phyloP scores from a whole-genome alignment of 1,140 invertebrate genomes.

The Delia radicum region DNA sequence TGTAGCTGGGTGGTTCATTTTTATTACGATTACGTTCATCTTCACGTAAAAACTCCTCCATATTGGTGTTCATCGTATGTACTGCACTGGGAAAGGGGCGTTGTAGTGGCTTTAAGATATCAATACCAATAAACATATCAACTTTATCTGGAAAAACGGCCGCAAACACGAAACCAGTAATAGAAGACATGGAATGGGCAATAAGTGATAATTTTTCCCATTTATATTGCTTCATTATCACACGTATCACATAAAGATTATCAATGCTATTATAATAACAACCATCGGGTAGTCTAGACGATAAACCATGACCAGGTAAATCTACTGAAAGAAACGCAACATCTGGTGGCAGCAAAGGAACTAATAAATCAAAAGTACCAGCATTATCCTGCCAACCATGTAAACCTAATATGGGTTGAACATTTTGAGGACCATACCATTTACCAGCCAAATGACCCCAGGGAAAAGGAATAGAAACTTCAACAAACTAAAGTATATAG shows the following conservation, averaged over 20 bases:
- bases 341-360: conserved; percentile 63
- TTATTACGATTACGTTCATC: conserved; percentile 56
- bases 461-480: conserved; percentile 74
- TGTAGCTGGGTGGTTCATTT: conserved; percentile 63
- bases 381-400: conserved; percentile 81
- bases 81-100: conserved; percentile 39
- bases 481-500: conserved; percentile 57
- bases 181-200: conserved; percentile 69
- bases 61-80: conserved; percentile 46
- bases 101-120: conserved; percentile 63
- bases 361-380: conserved; percentile 69
- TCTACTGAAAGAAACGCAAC: conserved; percentile 69
- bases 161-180: conserved; percentile 62
- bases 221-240: conserved; percentile 66
- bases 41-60: conserved; percentile 59
- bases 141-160: conserved; percentile 63
- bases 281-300: conserved; percentile 66
- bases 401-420: conserved; percentile 67
- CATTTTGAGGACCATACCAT: conserved; percentile 66
- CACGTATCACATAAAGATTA: conserved; percentile 61
- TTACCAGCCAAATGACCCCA: conserved; percentile 77
- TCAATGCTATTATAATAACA: conserved; percentile 64
- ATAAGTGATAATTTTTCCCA: conserved; percentile 71
- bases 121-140: conserved; percentile 65
- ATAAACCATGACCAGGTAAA: conserved; percentile 71